These are phyloP conservation scores for Girardinus metallicus DNA, from an alignment of 2,797 vertebrate genomes.

Conservation along the genomic window DNA sequence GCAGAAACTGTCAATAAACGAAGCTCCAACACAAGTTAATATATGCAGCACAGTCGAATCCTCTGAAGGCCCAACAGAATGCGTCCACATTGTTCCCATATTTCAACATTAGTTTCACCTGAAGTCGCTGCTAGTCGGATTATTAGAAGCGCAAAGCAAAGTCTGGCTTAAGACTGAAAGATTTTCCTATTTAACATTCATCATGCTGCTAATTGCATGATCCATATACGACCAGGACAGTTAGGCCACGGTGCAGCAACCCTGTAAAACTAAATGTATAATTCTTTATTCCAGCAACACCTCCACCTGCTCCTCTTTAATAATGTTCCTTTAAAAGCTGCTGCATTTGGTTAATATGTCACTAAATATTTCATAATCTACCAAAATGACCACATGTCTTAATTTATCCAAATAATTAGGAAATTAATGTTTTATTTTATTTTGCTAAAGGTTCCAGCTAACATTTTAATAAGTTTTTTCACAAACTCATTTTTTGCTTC, in stretches of 20 bases:
- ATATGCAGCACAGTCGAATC: neutral
- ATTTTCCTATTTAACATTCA: neutral
- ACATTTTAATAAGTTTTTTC: neutral
- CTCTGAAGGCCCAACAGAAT: neutral
- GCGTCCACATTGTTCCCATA: neutral
- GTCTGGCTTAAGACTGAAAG: neutral
- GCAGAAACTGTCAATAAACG: constrained; percentile 32
- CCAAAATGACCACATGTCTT: neutral
- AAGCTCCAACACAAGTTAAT: constrained; percentile 10
- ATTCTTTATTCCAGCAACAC: neutral
- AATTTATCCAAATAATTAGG: neutral
- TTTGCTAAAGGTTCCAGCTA: neutral
- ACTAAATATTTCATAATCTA: neutral
- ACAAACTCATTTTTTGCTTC: neutral
- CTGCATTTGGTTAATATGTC: neutral
- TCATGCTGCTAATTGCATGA: neutral
- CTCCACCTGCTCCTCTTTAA: neutral
- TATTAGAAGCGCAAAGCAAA: neutral
- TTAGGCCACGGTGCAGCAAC: no score
- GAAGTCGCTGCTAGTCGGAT: neutral
- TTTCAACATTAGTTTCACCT: neutral
- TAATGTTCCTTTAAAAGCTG: neutral
- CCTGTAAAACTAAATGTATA: neutral
- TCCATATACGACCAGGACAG: neutral
- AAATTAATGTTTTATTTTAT: neutral